Conservation (phyloP, 2,797 vertebrate species). For the Thamnophis elegans region DNA sequence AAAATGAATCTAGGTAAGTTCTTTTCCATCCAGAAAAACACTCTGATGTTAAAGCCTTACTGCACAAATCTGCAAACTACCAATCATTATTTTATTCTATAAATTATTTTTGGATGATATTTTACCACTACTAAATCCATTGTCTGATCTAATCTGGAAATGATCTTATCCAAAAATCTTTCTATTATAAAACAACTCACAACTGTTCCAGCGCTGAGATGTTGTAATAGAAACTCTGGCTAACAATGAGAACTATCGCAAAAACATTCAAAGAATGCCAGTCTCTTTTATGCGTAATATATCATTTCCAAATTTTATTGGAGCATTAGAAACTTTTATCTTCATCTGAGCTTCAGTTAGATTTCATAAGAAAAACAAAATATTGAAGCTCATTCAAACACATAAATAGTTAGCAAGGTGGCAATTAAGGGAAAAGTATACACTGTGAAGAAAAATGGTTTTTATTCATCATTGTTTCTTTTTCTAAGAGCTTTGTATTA, state of each 20-base stretch:
- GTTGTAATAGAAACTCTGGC: conserved; percentile 4
- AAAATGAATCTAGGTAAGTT: neutral
- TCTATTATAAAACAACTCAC: conserved; percentile 2
- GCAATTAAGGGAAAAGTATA: conserved; percentile 15
- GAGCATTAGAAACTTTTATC: neutral
- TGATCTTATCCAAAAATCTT: conserved; percentile 16
- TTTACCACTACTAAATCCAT: neutral
- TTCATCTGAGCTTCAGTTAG: conserved; percentile 27
- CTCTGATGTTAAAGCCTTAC: neutral
- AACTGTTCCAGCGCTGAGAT: conserved; percentile 7
- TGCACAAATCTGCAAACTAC: neutral
- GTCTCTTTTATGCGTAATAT: conserved; percentile 33
- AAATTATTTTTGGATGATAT: neutral
- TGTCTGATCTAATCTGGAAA: neutral
- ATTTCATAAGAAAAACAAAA: conserved; percentile 31
- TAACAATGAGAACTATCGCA: conserved; percentile 16
- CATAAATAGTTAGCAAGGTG: conserved; percentile 34
- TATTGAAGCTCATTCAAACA: conserved; percentile 17
- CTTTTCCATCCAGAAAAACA: neutral
- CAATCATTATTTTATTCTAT: neutral
- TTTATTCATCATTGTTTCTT: conserved; percentile 32
- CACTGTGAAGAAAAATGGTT: neutral
- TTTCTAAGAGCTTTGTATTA: conserved; percentile 19
- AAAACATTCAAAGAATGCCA: conserved; percentile 36
- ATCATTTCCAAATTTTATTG: conserved; percentile 15